phyloP scores from a whole-genome alignment of 1,140 invertebrate species.

The Chrysomallon squamiferum region DNA sequence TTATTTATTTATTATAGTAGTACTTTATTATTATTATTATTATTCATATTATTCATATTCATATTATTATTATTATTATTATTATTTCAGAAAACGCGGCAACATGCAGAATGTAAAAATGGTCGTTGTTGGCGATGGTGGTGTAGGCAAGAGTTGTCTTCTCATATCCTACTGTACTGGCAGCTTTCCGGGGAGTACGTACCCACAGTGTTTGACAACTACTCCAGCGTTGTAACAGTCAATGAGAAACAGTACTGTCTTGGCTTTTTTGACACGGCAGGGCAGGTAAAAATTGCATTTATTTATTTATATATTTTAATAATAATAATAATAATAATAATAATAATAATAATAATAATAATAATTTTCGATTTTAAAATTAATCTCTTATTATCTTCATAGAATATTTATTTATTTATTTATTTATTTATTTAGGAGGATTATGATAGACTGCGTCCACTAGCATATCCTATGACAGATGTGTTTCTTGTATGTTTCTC shows the following conservation, averaged over 20 bases:
- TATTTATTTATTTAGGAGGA: slow-evolving; percentile 78
- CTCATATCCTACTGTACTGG: slow-evolving; percentile 98
- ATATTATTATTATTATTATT: too few relatives aligned
- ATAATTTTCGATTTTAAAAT: too few relatives aligned
- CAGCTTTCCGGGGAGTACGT: slow-evolving; percentile 97
- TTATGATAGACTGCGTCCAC: slow-evolving; percentile 90
- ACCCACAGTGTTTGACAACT: slow-evolving; percentile 98
- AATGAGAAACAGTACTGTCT: slow-evolving; percentile 85
- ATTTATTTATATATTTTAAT: background rate
- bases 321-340: too few relatives aligned
- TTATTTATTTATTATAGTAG: too few relatives aligned
- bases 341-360: too few relatives aligned
- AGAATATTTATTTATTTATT: background rate
- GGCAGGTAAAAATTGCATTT: slow-evolving; percentile 32
- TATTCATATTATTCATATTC: too few relatives aligned
- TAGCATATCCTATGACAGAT: slow-evolving; percentile 86
- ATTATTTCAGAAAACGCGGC: too few relatives aligned
- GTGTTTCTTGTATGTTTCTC: slow-evolving; percentile 42
- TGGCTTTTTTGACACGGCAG: slow-evolving; percentile 84
- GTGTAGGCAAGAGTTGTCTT: slow-evolving; percentile 97
- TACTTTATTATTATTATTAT: too few relatives aligned
- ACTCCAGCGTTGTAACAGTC: slow-evolving; percentile 96
- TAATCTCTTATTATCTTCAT: too few relatives aligned
- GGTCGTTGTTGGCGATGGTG: slow-evolving; percentile 98
- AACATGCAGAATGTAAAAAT: slow-evolving; percentile 72